Base-by-base conservation (phyloP, 2,888 invertebrate genomes). In the Xestia rhomboidea region DNA sequence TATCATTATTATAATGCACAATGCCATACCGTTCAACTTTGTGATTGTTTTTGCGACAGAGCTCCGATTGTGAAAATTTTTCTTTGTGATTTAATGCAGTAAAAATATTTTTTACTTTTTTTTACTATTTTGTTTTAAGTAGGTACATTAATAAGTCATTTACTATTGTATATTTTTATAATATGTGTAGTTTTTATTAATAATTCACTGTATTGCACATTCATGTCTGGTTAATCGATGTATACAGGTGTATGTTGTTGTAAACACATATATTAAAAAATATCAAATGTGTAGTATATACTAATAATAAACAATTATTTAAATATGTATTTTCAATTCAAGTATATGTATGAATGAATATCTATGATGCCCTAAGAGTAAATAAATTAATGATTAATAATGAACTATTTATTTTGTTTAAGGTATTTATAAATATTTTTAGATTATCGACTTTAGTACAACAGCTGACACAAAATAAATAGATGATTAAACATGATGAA, bases 141-240 rank as follows among this genome's bases (percentile, higher is more conserved):
- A 79, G 73, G 44, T 76, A 76, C 62, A 67, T 76, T 74, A 69
- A 69, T 81, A 71, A 85, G 73, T 68, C 57, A 63, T 86, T 86
- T 83, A 69, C 70, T 74, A 75, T 79, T 76, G 62, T 86, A 68
- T 73, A 71, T 77, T 88, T 87, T 79, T 76, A 67, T 70, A 70
- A 76, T 51, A 75, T 49, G 41, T 60, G 63, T 68, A 64, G 21
- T 68, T 75, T 70, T 73, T 75, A 64, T n/a, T 73, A 38, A 62
- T 44, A 49, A 63, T 73, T 71, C 24, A 44, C 38, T 24, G 62
- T 72, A 63, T 66, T 78, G 44, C 49, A 68, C 27, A 18, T 71
- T 71, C 66, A 57, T 57, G 54, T 67, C 63, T 79, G 64, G 64
- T 66, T 82, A 72, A 81, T 78, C 54, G 21, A 78, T 49, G 66